Evolutionary conservation across 2,888 invertebrate genomes (phyloP), one percentile per base, ranked within the genome.

Genomic region (Terebella lapidaria): DNA sequence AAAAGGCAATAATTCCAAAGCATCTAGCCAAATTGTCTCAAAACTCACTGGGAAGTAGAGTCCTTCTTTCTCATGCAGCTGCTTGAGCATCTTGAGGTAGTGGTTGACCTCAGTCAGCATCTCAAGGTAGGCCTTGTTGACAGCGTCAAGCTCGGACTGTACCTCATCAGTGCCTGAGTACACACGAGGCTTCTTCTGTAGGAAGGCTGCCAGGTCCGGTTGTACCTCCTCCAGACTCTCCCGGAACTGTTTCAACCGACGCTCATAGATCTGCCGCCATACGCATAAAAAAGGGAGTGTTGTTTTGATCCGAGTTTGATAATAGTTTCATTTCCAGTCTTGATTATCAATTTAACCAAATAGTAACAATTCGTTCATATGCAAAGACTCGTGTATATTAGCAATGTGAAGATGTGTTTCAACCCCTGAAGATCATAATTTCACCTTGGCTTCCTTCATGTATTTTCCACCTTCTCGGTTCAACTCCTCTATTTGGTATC

Each of bases 391-490:
- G n/a, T n/a, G n/a, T n/a, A n/a, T n/a, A n/a, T n/a, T n/a, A n/a
- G n/a, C n/a, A n/a, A n/a, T n/a, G n/a, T n/a, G n/a, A n/a, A n/a
- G n/a, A n/a, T n/a, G n/a, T n/a, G n/a, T n/a, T n/a, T n/a, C n/a
- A n/a, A n/a, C n/a, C n/a, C n/a, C n/a, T n/a, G n/a, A n/a, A n/a
- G n/a, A n/a, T n/a, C n/a, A n/a, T n/a, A n/a, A n/a, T n/a, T 27
- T 24, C 70, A 96, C 95, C 94, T 95, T 95, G 75, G 95, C 95
- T 85, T 96, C 96, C 69, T 94, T 87, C 77, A 97, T 94, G 83
- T 90, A 92, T 81, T 92, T 87, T 72, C 94, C 95, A 76, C 96
- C 96, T 75, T 92, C 91, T 72, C 90, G 86, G 85, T 96, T 96
- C 79, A 95, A 92, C 79, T 91, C 89, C 82, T 97, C 96, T 78